Evolutionary conservation across 2,888 invertebrate genomes (phyloP).

Genomic region (Heliconius charithonia): DNA sequence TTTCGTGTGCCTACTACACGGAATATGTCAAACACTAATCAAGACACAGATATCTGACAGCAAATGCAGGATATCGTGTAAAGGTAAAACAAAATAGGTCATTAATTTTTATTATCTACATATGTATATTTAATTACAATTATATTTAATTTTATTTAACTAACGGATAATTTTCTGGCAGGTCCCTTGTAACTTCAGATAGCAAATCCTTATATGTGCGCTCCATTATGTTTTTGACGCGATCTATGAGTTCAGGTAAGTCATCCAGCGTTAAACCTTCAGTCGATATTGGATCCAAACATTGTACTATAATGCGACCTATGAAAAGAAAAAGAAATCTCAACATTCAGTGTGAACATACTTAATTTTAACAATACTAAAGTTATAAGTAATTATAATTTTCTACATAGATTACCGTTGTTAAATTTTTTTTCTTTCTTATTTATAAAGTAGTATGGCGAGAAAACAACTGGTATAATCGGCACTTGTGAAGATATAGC

Average conservation of each 20-base stretch:
- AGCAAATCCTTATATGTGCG: constrained; percentile 76
- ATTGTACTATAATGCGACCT: constrained; percentile 82
- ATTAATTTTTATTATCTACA: background rate
- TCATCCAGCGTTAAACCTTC: constrained; percentile 76
- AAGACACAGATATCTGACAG: too few species aligned
- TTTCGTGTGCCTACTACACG: too few species aligned
- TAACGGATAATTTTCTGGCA: constrained; percentile 77
- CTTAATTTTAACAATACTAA: too few species aligned
- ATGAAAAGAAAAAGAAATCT: constrained; percentile 51
- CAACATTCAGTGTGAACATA: background rate
- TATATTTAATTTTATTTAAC: constrained; percentile 35
- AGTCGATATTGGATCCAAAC: constrained; percentile 81
- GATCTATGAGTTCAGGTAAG: constrained; percentile 77
- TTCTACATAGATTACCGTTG: constrained; percentile 64
- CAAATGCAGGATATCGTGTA: too few species aligned
- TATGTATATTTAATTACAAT: background rate
- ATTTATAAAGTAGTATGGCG: constrained; percentile 85
- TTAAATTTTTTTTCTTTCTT: constrained; percentile 77
- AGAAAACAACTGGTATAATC: constrained; percentile 87
- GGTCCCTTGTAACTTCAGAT: constrained; percentile 72
- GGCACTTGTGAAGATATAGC: constrained; percentile 88
- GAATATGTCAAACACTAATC: too few species aligned
- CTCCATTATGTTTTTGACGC: constrained; percentile 77
- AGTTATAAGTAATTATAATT: too few species aligned
- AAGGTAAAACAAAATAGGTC: too few species aligned